Evolutionary conservation across 2,113 vertebrate genomes (phyloP).

Genomic region (Pomatorhinus ruficollis): DNA sequence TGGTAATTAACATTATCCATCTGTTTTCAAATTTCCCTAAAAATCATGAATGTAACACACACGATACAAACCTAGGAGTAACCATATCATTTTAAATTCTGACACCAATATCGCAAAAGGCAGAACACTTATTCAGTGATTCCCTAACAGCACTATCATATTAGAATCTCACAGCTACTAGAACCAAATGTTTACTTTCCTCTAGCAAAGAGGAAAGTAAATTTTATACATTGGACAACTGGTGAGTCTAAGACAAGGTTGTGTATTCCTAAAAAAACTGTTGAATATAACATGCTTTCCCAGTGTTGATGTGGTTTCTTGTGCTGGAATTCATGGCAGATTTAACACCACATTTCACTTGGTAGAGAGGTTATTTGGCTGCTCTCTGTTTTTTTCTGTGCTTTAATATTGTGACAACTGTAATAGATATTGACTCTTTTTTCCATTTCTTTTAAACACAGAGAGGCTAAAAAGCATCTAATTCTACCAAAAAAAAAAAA

Average conservation of each 20-base stretch:
- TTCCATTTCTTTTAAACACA: background rate
- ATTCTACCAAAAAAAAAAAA: background rate
- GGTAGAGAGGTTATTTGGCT: background rate
- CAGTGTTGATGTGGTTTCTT: background rate
- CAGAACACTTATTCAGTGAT: background rate
- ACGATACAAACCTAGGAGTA: background rate
- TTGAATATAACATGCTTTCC: background rate
- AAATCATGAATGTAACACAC: background rate
- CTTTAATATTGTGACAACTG: background rate
- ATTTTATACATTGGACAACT: background rate
- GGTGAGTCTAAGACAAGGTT: background rate
- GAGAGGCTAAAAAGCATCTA: background rate
- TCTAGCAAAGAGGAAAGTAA: background rate
- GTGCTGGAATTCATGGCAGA: background rate
- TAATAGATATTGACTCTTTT: background rate
- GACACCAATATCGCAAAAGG: background rate
- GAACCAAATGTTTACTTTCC: background rate
- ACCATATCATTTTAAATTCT: background rate
- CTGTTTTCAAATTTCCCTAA: slow-evolving; percentile 21
- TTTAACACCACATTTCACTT: background rate
- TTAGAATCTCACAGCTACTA: background rate
- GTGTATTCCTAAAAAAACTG: background rate
- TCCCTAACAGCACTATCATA: background rate
- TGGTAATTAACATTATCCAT: background rate
- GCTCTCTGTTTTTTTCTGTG: background rate